phyloP scores from a whole-genome alignment of 35 echinoderm and acorn worm species.

The Patiria miniata region DNA sequence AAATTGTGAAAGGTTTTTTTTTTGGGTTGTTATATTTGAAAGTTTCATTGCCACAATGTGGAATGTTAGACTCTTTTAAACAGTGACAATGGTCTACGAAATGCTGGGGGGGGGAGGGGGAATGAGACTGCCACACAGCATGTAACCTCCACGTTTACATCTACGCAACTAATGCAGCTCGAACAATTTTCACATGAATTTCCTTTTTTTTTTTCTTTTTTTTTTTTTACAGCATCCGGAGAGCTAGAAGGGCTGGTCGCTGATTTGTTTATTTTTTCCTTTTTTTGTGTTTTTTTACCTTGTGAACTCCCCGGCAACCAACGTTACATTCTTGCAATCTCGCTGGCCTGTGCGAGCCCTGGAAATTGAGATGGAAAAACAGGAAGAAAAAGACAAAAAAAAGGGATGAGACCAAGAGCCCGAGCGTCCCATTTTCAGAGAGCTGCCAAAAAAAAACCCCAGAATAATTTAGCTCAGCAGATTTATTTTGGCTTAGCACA shows the following conservation, averaged over 20 bases:
- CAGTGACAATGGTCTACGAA: no score
- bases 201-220: no score
- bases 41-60: neutral
- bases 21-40: neutral
- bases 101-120: no score
- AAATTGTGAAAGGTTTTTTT: neutral
- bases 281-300: neutral
- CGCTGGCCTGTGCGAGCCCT: slow-evolving; percentile 22
- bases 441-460: neutral
- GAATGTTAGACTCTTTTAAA: slow-evolving; percentile 1
- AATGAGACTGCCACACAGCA: no score
- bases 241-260: neutral
- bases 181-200: neutral
- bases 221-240: no score
- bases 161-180: neutral
- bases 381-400: slow-evolving; percentile 1
- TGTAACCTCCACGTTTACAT: neutral
- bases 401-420: slow-evolving; percentile 24
- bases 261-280: neutral
- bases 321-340: slow-evolving; percentile 16
- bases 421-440: neutral
- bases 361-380: slow-evolving; percentile 9
- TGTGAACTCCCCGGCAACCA: slow-evolving; percentile 14
- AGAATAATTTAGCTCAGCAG: neutral
- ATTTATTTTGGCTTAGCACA: slow-evolving; percentile 5